Evolutionary conservation across 2,113 vertebrate species (phyloP).

Genomic region (Cochlearius cochlearius): DNA sequence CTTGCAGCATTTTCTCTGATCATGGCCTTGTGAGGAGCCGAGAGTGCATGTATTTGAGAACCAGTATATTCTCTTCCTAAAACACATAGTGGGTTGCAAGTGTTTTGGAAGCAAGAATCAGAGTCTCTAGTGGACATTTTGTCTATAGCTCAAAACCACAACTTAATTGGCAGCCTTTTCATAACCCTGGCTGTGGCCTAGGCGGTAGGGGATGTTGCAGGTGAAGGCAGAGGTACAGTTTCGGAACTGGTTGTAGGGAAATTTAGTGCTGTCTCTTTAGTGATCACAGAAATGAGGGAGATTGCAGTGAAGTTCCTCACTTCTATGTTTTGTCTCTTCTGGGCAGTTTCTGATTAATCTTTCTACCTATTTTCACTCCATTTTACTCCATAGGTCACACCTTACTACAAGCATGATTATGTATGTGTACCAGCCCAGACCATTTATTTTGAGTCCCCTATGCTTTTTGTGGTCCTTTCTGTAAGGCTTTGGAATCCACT

Average conservation of each 20-base stretch:
- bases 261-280: background rate
- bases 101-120: slow-evolving; percentile 6
- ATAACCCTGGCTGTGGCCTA: background rate
- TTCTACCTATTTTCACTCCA: background rate
- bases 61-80: background rate
- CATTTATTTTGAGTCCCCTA: background rate
- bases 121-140: slow-evolving; percentile 41
- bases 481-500: background rate
- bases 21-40: background rate
- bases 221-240: background rate
- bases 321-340: background rate
- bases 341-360: background rate
- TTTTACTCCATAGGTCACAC: background rate
- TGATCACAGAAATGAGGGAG: background rate
- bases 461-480: background rate
- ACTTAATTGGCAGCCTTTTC: slow-evolving; percentile 51
- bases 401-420: background rate
- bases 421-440: background rate
- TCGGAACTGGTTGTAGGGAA: background rate
- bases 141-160: slow-evolving; percentile 44
- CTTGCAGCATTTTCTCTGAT: slow-evolving; percentile 1
- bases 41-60: background rate
- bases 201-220: background rate
- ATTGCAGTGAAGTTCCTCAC: background rate
- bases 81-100: background rate